phyloP scores from a whole-genome alignment of 2,888 invertebrate genomes.

The Leptinotarsa tumamoca region DNA sequence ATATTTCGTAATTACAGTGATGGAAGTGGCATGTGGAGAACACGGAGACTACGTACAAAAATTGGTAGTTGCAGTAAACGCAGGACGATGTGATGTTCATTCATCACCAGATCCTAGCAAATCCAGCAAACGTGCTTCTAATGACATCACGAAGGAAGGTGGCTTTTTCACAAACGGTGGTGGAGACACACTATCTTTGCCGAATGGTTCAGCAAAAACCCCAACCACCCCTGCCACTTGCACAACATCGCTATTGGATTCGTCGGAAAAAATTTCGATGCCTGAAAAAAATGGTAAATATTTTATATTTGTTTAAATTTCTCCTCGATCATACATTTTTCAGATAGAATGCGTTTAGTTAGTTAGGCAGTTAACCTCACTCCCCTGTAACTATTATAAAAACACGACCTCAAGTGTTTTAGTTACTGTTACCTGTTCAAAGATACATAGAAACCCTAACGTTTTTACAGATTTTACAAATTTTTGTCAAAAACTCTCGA shows the following conservation, averaged over 20 bases:
- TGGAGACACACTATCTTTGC: slow-evolving; percentile 55
- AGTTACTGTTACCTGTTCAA: too few relatives aligned
- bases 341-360: too few relatives aligned
- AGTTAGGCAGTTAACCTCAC: too few relatives aligned
- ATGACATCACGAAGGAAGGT: slow-evolving; percentile 70
- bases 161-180: slow-evolving; percentile 57
- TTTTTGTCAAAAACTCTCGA: too few relatives aligned
- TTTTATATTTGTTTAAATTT: background rate
- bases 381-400: too few relatives aligned
- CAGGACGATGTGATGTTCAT: slow-evolving; percentile 79
- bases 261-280: slow-evolving; percentile 64
- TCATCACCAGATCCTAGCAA: slow-evolving; percentile 66
- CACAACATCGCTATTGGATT: slow-evolving; percentile 68
- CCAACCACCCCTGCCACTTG: slow-evolving; percentile 66
- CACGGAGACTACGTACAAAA: slow-evolving; percentile 91
- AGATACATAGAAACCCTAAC: too few relatives aligned
- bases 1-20: slow-evolving; percentile 72
- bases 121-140: slow-evolving; percentile 65
- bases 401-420: too few relatives aligned
- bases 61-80: slow-evolving; percentile 85
- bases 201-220: slow-evolving; percentile 61
- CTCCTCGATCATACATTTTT: too few relatives aligned
- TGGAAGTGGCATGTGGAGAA: slow-evolving; percentile 96
- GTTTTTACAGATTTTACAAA: too few relatives aligned
- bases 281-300: slow-evolving; percentile 68